Evolutionary conservation across 2,113 vertebrate genomes (phyloP).

Genomic region (Bostrychus sinensis): DNA sequence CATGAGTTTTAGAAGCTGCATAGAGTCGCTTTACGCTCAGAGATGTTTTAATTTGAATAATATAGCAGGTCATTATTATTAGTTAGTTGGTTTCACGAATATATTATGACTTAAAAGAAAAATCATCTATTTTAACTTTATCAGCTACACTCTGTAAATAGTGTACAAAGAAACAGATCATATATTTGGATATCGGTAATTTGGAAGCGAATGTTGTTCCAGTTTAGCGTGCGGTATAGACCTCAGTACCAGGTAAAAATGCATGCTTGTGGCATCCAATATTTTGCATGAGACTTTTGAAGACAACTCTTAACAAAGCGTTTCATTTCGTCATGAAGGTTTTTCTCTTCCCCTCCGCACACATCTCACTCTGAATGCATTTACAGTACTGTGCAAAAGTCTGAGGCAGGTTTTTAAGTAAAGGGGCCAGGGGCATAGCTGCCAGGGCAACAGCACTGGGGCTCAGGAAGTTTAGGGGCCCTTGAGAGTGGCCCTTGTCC

Average conservation of each 20-base stretch:
- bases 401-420: no score
- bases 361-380: not conserved
- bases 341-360: not conserved
- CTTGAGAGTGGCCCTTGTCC: no score
- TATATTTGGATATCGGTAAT: conserved; percentile 83
- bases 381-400: conserved; percentile 4
- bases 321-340: conserved; percentile 55
- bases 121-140: conserved; percentile 77
- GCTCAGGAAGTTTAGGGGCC: no score
- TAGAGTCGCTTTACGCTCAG: conserved; percentile 46
- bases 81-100: conserved; percentile 55
- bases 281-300: conserved; percentile 80
- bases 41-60: conserved; percentile 42
- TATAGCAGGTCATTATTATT: conserved; percentile 51
- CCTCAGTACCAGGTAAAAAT: conserved; percentile 78
- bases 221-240: conserved; percentile 75
- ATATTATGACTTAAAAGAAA: conserved; percentile 66
- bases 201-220: conserved; percentile 79
- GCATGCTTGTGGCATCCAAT: conserved; percentile 80
- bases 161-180: conserved; percentile 81
- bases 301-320: conserved; percentile 66
- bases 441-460: no score
- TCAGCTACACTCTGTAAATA: conserved; percentile 80
- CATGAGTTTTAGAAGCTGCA: conserved; percentile 46
- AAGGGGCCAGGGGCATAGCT: no score